Base-by-base conservation (phyloP, 2,797 vertebrate genomes). In the Clarias pachynema region DNA sequence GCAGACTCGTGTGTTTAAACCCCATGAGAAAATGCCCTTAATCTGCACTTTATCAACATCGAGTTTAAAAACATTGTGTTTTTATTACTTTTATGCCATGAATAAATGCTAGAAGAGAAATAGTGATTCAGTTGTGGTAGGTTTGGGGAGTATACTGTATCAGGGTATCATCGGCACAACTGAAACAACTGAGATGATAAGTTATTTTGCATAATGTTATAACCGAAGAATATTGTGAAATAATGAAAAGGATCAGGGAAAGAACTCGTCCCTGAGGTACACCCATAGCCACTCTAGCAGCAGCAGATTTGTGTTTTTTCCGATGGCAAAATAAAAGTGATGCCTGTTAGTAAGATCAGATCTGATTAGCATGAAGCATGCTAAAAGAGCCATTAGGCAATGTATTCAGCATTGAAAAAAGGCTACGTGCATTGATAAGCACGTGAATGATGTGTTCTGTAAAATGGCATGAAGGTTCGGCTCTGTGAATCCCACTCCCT, bases 391-490 rank as follows among this genome's bases (percentile, higher is more conserved):
- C 15, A 65, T 80, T 29, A 65, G 40, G 0, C 24, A 9, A 66
- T 22, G 62, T 49, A 53, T 66, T 22, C 66, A 62, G 16, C 62
- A 66, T 53, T 80, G 40, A 31, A 49, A 80, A 75, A 73, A 77
- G 5, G 53, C 31, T 79, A 62, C 2, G 49, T 12, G 49, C 24
- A 74, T 20, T 73, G 82, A 86, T 78, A 63, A 73, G 68, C 60
- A 63, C 60, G 80, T 84, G 82, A 87, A n/a, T 81, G 82, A 84
- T 73, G 60, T 79, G 62, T 77, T 81, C 62, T 44, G 57, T 20
- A 49, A 57, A 87, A 83, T 29, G 69, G 5, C 29, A n/a, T 81
- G 60, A 84, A 59, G 68, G 37, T 84, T 66, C 81, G 49, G 62
- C 62, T 65, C 26, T 44, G 57, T n/a, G 68, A 69, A 75, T 80